phyloP scores from a whole-genome alignment of 1,140 invertebrate species.

The Rhagoletis zephyria region DNA sequence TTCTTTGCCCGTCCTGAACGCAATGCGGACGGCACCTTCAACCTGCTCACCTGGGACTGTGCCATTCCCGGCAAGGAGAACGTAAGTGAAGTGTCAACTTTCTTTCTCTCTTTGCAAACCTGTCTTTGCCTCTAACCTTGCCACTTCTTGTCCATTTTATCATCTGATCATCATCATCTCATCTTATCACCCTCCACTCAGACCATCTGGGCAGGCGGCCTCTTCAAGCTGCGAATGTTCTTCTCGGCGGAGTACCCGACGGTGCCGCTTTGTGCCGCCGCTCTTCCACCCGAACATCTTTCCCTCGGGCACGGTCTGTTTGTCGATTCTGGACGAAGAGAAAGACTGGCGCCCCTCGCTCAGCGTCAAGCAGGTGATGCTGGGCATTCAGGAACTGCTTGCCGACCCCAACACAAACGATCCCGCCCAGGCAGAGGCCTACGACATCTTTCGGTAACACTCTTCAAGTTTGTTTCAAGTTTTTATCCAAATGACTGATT shows the following conservation, averaged over 20 bases:
- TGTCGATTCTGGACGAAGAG: slow-evolving; percentile 97
- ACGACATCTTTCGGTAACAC: too few species aligned
- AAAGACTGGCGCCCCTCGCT: slow-evolving; percentile 99
- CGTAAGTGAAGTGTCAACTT: too few species aligned
- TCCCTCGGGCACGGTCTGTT: slow-evolving; percentile 97
- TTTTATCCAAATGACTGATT: too few species aligned
- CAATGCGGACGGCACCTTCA: slow-evolving; percentile 95
- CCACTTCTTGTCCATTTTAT: too few species aligned
- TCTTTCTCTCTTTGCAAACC: too few species aligned
- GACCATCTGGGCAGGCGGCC: slow-evolving; percentile 97
- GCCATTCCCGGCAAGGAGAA: slow-evolving; percentile 98
- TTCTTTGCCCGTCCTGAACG: slow-evolving; percentile 83
- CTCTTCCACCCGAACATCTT: slow-evolving; percentile 99
- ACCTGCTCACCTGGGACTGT: slow-evolving; percentile 99
- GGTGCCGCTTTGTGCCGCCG: slow-evolving; percentile 99
- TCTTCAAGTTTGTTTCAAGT: too few species aligned
- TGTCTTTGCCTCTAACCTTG: too few species aligned
- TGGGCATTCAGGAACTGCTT: slow-evolving; percentile 98
- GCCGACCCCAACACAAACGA: slow-evolving; percentile 99
- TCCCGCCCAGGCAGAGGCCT: slow-evolving; percentile 99
- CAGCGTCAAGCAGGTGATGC: slow-evolving; percentile 98
- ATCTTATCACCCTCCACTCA: too few species aligned
- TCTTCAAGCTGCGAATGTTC: slow-evolving; percentile 97
- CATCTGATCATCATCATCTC: too few species aligned
- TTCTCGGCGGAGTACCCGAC: slow-evolving; percentile 99